These are phyloP conservation scores for Hymenopus coronatus DNA, from an alignment of 2,888 invertebrate species.

Conservation along the genomic window DNA sequence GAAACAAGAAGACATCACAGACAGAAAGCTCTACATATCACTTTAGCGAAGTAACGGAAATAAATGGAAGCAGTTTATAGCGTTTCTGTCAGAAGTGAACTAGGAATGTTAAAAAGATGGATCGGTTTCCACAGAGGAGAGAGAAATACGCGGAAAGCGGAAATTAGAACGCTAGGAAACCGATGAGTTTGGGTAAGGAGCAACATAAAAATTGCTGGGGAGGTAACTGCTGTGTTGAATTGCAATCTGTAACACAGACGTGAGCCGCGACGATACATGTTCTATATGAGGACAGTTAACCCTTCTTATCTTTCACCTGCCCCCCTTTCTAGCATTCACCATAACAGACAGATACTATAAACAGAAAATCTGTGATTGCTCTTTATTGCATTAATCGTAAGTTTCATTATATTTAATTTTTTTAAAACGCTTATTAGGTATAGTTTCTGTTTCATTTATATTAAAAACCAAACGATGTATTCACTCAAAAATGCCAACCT, in stretches of 20 bases:
- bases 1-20: neutral
- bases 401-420: too few species aligned
- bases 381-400: too few species aligned
- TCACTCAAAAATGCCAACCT: too few species aligned
- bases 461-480: too few species aligned
- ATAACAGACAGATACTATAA: too few species aligned
- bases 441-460: too few species aligned
- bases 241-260: neutral
- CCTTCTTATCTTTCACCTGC: neutral
- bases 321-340: too few species aligned
- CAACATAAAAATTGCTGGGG: too few species aligned
- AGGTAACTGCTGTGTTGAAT: neutral
- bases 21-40: neutral
- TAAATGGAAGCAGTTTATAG: neutral
- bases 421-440: too few species aligned
- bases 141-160: neutral
- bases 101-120: neutral
- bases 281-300: neutral
- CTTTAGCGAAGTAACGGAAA: neutral
- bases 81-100: neutral
- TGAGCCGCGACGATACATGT: neutral
- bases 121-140: neutral
- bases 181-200: neutral
- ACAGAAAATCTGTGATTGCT: too few species aligned
- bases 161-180: neutral